These are phyloP conservation scores for Columba janthina DNA, from an alignment of 2,113 vertebrate species.

Conservation along the genomic window DNA sequence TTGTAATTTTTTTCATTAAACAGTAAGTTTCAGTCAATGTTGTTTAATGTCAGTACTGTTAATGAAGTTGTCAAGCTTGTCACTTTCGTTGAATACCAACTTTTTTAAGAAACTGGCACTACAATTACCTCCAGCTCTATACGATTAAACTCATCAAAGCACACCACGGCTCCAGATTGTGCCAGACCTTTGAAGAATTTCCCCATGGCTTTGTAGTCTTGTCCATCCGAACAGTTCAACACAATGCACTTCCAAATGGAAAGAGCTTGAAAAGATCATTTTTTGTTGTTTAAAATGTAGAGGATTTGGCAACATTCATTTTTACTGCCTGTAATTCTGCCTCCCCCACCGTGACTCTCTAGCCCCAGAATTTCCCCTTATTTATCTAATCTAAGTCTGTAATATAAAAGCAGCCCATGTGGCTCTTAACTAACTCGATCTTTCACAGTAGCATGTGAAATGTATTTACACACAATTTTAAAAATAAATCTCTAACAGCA, in stretches of 20 bases:
- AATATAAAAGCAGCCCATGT: background rate
- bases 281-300: slow-evolving; percentile 11
- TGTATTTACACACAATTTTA: background rate
- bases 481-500: background rate
- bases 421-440: background rate
- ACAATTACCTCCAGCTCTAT: slow-evolving; percentile 77
- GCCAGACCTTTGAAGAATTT: slow-evolving; percentile 76
- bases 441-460: slow-evolving; percentile 12
- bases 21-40: slow-evolving; percentile 61
- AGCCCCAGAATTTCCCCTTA: background rate
- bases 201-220: slow-evolving; percentile 69
- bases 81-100: slow-evolving; percentile 73
- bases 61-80: slow-evolving; percentile 80
- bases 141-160: slow-evolving; percentile 78
- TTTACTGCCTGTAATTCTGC: background rate
- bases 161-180: slow-evolving; percentile 66
- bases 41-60: slow-evolving; percentile 73
- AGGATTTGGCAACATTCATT: background rate
- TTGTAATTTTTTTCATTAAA: slow-evolving; percentile 44
- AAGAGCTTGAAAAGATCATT: background rate
- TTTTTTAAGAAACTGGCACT: slow-evolving; percentile 72
- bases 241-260: slow-evolving; percentile 39
- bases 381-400: background rate
- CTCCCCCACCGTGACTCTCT: background rate
- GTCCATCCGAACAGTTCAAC: slow-evolving; percentile 55